Evolutionary conservation across 1,140 invertebrate species (phyloP), one percentile per base, ranked within the genome.

Genomic region (Grapholita molesta): DNA sequence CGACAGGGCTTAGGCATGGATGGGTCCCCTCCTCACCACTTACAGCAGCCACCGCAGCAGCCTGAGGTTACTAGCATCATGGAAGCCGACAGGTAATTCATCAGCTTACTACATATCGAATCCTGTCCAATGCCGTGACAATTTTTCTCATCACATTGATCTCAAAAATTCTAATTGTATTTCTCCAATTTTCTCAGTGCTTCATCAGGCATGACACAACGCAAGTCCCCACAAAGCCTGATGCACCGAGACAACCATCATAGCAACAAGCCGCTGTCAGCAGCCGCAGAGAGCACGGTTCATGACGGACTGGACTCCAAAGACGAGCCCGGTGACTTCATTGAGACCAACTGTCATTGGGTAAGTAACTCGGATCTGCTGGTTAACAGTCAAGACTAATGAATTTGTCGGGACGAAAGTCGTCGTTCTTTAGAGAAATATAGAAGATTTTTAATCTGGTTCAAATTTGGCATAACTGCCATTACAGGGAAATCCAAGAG

Each of bases 261-360:
- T 66, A 84, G 83, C 67, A 91, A 86, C 69, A 92, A 92, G 69
- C 92, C 92, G 0, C 69, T 93, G 12, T 88, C 88, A 12, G 91
- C 91, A 5, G 93, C 92, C 1, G 93, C 92, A 5, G 94, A 86
- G 88, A 93, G 86, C 85, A 94, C 89, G 69, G 94, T 86, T 74
- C 94, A 82, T 81, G 96, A 94, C 88, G 95, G 84, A 75, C 93
- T 89, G 0, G 96, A 96, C 83, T 94, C 95, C 15, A 95, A 96
- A 76, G 97, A 98, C 73, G 97, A 99, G 85, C 97, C 98, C 3
- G 96, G 95, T 1, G 98, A 99, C 84, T 99, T 99, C 80, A 97
- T 99, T 67, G 98, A 99, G 86, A 99, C 98, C 0, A 98, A 99
- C 88, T 99, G 98, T 89, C 97, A 99, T 90, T 99, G 98, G 98